These are phyloP conservation scores for Chaetodon trifascialis DNA, from an alignment of 2,113 vertebrate species.

Conservation along the genomic window DNA sequence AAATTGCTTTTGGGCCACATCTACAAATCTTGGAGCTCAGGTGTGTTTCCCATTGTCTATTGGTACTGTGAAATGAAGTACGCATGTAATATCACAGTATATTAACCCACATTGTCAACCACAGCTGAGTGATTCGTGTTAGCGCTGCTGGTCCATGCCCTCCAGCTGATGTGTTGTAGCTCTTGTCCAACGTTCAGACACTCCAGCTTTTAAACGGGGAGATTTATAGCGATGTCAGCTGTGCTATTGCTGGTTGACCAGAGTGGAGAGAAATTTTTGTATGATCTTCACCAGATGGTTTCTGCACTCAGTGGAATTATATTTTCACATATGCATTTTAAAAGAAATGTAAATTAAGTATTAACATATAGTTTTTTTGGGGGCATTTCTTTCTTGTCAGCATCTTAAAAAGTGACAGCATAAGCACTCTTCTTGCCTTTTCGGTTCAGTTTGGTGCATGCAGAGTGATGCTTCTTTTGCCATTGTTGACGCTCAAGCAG, in stretches of 20 bases:
- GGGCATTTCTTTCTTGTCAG: neutral
- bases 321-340: constrained; percentile 3
- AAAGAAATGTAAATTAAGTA: neutral
- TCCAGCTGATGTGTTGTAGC: constrained; percentile 59
- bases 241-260: constrained; percentile 39
- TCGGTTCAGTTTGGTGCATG: neutral
- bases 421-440: neutral
- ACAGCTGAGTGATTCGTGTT: constrained; percentile 45
- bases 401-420: constrained; percentile 4
- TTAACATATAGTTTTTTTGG: neutral
- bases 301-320: neutral
- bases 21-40: constrained; percentile 26
- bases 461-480: constrained; percentile 1
- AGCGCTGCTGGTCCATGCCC: constrained; percentile 28
- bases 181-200: constrained; percentile 52
- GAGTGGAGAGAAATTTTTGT: neutral
- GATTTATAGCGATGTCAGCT: constrained; percentile 57
- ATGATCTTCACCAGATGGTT: neutral
- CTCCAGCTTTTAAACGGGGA: constrained; percentile 50
- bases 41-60: constrained; percentile 39
- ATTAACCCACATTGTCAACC: constrained; percentile 39
- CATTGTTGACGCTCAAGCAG: constrained; percentile 30
- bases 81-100: constrained; percentile 50
- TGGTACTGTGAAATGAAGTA: constrained; percentile 30
- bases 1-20: constrained; percentile 29